phyloP scores from a whole-genome alignment of 1,140 invertebrate species.

The Lordiphosa clarofinis region DNA sequence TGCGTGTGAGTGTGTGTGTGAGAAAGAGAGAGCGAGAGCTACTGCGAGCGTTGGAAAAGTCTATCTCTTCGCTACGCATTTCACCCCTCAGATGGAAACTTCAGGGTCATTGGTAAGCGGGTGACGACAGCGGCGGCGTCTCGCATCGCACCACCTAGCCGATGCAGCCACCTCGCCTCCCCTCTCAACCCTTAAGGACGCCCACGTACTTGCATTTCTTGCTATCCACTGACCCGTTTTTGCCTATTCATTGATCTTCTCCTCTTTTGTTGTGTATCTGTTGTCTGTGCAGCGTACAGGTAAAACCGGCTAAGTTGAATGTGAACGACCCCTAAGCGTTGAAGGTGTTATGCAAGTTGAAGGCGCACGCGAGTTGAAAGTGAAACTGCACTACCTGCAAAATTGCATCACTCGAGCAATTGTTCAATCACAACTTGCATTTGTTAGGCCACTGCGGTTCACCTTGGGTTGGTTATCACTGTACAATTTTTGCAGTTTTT shows the following conservation, averaged over 20 bases:
- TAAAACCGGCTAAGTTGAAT: conserved; percentile 53
- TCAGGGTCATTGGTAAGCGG: conserved; percentile 48
- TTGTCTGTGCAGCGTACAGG: conserved; percentile 42
- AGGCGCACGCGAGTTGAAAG: conserved; percentile 15
- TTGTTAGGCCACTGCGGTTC: not conserved
- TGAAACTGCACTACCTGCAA: conserved; percentile 11
- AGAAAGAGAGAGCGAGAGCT: not conserved
- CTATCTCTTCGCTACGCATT: conserved; percentile 74
- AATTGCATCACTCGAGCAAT: conserved; percentile 5
- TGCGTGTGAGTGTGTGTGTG: conserved; percentile 38
- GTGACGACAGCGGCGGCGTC: conserved; percentile 6
- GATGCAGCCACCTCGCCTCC: conserved; percentile 5
- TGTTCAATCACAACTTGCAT: no score
- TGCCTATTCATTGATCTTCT: conserved; percentile 48
- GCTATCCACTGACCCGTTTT: conserved; percentile 37
- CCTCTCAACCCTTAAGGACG: conserved; percentile 1
- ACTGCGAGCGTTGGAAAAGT: conserved; percentile 63
- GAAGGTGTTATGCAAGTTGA: conserved; percentile 39
- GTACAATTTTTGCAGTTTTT: conserved; percentile 17
- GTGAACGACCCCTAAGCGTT: conserved; percentile 45
- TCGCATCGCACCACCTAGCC: conserved; percentile 10
- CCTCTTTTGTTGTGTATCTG: conserved; percentile 70
- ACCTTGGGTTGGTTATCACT: conserved; percentile 26
- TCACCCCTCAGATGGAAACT: conserved; percentile 60
- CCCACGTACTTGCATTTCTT: conserved; percentile 3